phyloP scores from a whole-genome alignment of 2,888 invertebrate genomes.

The Barypeithes pellucidus region DNA sequence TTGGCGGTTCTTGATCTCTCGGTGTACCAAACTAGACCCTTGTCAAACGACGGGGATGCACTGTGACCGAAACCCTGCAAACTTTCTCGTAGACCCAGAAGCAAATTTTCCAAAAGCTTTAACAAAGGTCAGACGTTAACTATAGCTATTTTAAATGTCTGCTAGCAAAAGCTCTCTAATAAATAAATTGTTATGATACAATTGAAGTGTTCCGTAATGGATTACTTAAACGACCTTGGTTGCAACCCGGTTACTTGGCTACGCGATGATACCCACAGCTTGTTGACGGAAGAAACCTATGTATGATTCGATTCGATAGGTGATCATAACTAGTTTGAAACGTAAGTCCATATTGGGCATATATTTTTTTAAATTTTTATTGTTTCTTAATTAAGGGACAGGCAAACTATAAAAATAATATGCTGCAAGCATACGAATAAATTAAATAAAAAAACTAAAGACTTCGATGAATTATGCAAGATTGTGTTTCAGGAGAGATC shows the following conservation, averaged over 20 bases:
- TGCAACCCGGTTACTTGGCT: constrained; percentile 38
- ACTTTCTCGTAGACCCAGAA: no score
- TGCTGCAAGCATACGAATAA: background rate
- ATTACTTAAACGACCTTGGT: constrained; percentile 40
- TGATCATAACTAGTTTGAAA: constrained; percentile 24
- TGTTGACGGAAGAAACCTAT: constrained; percentile 27
- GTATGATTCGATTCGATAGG: constrained; percentile 4
- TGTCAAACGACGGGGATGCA: no score
- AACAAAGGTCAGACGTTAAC: no score
- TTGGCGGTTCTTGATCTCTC: no score
- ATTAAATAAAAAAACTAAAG: no score
- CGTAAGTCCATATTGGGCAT: constrained; percentile 6
- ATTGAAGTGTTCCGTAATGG: constrained; percentile 49
- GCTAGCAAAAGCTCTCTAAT: background rate
- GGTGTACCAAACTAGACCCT: no score
- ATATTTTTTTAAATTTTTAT: constrained; percentile 10
- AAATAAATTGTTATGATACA: constrained; percentile 42
- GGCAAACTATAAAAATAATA: background rate
- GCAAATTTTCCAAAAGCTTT: no score
- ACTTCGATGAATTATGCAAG: background rate
- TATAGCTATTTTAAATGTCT: no score
- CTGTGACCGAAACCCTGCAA: no score
- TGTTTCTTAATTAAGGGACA: constrained; percentile 2
- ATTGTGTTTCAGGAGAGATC: no score
- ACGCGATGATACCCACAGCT: constrained; percentile 30